phyloP scores from a whole-genome alignment of 2,113 vertebrate species.

The Myotis yumanensis region DNA sequence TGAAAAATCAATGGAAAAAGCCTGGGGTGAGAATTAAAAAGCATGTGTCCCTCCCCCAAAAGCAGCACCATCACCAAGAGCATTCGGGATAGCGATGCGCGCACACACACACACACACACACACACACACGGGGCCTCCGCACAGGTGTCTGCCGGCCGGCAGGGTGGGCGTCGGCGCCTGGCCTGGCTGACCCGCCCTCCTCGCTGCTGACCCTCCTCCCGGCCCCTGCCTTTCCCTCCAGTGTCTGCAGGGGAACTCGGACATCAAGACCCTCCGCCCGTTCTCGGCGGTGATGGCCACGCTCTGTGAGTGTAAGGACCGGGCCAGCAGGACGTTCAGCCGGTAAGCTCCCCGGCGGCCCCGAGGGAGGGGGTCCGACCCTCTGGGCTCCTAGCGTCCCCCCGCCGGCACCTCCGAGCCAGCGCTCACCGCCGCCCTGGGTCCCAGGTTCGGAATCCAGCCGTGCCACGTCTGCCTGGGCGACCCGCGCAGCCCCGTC shows the following conservation, averaged over 20 bases:
- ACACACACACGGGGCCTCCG: no score
- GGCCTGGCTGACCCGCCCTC: neutral
- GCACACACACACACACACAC: no score
- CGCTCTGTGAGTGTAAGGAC: conserved; percentile 90
- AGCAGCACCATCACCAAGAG: neutral
- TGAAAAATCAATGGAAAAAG: no score
- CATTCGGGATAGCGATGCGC: neutral
- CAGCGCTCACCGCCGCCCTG: neutral
- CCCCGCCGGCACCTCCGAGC: no score
- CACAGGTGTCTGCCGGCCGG: no score
- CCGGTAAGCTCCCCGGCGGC: conserved; percentile 82
- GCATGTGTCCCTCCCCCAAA: no score
- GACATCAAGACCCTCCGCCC: conserved; percentile 89
- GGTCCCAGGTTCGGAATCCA: conserved; percentile 83
- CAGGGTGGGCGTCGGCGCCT: no score
- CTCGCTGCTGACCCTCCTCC: neutral
- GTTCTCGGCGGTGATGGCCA: conserved; percentile 87
- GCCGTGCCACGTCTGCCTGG: conserved; percentile 87
- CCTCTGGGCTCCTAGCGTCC: rapidly evolving
- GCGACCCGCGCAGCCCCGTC: conserved; percentile 87
- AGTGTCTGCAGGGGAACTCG: conserved; percentile 88
- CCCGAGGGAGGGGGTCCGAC: rapidly evolving
- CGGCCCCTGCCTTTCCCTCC: conserved; percentile 17
- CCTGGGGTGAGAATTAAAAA: no score
- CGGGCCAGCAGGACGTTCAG: conserved; percentile 81